These are phyloP conservation scores for Scelioninae gen. 1 DNA, from an alignment of 2,888 invertebrate species.

Conservation along the genomic window DNA sequence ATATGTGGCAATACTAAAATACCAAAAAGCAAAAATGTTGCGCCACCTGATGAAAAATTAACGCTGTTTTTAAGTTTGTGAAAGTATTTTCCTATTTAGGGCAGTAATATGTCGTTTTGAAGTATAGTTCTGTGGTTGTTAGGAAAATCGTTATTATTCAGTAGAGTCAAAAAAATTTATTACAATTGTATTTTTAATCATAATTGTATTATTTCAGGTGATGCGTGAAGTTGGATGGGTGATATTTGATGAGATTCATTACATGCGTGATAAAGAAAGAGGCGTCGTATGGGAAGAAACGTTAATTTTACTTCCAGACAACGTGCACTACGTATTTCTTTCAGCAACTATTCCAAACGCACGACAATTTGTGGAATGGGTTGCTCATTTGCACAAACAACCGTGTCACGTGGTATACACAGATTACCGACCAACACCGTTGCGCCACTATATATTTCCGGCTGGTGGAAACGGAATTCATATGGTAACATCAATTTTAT, in stretches of 20 bases:
- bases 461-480: conserved; percentile 98
- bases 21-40: no score
- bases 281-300: conserved; percentile 99
- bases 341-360: conserved; percentile 99
- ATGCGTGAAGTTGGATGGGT: conserved; percentile 99
- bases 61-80: no score
- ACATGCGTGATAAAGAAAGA: conserved; percentile 99
- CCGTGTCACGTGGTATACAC: conserved; percentile 99
- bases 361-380: conserved; percentile 97
- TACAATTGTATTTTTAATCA: no score
- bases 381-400: conserved; percentile 96
- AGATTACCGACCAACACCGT: conserved; percentile 97
- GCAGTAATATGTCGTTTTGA: no score
- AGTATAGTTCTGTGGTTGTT: no score
- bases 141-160: no score
- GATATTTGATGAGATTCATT: conserved; percentile 99
- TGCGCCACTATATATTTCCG: conserved; percentile 99
- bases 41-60: no score
- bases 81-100: no score
- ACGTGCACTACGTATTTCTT: conserved; percentile 98
- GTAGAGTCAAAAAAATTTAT: no score
- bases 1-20: background rate
- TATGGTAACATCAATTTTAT: no score
- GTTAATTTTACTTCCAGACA: conserved; percentile 97
- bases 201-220: conserved; percentile 83